Evolutionary conservation across 2,888 invertebrate genomes (phyloP).

Genomic region (Pemphredon lugubris): DNA sequence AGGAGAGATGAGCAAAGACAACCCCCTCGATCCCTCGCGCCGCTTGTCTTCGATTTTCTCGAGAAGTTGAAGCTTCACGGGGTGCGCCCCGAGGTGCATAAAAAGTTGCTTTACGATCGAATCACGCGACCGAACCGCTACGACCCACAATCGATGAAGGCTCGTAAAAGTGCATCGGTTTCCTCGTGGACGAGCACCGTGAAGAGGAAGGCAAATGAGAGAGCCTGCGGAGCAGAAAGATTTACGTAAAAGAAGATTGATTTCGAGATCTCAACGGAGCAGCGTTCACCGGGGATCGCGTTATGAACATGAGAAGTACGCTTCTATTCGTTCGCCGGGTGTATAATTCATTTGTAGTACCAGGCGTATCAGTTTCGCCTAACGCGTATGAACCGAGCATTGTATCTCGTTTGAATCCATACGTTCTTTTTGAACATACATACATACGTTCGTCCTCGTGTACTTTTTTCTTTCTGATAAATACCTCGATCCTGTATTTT

Average conservation of each 20-base stretch:
- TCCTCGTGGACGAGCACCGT: conserved; percentile 22
- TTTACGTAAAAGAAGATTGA: background rate
- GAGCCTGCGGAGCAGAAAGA: conserved; percentile 14
- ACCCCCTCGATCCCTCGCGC: conserved; percentile 3
- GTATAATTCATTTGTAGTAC: too few species aligned
- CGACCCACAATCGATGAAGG: conserved; percentile 50
- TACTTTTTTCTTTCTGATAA: too few species aligned
- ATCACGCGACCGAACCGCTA: conserved; percentile 47
- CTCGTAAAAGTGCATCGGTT: conserved; percentile 53
- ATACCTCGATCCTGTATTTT: too few species aligned
- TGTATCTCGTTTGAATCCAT: too few species aligned
- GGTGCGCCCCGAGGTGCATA: conserved; percentile 31
- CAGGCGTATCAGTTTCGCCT: too few species aligned
- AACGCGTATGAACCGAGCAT: too few species aligned
- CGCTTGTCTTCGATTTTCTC: conserved; percentile 59
- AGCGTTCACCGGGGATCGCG: background rate
- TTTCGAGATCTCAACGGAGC: background rate
- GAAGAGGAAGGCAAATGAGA: conserved; percentile 45
- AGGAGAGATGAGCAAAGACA: conserved; percentile 3
- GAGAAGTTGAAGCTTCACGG: conserved; percentile 17
- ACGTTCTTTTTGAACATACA: too few species aligned
- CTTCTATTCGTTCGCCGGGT: background rate
- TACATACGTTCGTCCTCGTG: too few species aligned
- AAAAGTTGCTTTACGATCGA: conserved; percentile 60
- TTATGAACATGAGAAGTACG: background rate